Evolutionary conservation across 2,888 invertebrate species (phyloP).

Genomic region (Frankliniella intonsa): DNA sequence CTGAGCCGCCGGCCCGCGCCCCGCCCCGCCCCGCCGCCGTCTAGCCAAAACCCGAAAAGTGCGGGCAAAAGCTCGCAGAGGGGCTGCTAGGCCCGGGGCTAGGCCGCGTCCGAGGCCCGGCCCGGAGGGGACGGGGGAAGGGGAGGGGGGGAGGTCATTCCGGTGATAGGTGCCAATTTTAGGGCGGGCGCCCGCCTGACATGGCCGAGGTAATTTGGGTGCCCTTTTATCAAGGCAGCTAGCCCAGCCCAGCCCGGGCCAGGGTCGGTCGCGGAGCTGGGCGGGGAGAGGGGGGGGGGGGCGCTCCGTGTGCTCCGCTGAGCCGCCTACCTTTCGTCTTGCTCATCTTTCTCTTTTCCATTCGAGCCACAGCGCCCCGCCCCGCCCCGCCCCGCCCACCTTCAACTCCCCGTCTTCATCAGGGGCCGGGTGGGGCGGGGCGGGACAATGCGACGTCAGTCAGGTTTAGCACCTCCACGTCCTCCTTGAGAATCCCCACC

Average conservation of each 20-base stretch:
- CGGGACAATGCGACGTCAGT: too few species aligned
- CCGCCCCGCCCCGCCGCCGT: not conserved
- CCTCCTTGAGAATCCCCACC: not conserved
- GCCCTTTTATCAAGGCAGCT: conserved; percentile 5
- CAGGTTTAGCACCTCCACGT: too few species aligned
- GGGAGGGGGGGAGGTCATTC: not conserved
- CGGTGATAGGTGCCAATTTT: conserved; percentile 22
- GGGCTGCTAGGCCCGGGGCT: not conserved
- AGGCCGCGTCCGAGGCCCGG: not conserved
- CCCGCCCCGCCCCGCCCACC: not conserved
- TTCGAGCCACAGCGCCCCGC: not conserved
- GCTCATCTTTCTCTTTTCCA: not conserved
- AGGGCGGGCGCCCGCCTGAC: not conserved
- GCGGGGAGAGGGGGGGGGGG: not conserved
- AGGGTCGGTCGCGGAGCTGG: not conserved
- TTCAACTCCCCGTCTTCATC: not conserved
- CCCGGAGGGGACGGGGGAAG: not conserved
- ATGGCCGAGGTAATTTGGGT: conserved; percentile 4
- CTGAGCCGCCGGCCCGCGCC: not conserved
- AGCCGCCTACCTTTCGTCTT: not conserved
- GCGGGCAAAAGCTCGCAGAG: not conserved
- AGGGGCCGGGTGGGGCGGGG: not conserved
- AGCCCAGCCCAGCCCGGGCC: not conserved
- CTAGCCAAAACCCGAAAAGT: not conserved
- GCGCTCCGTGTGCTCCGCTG: not conserved